Evolutionary conservation across 2,797 vertebrate species (phyloP).

Genomic region (Ptychadena robeensis): DNA sequence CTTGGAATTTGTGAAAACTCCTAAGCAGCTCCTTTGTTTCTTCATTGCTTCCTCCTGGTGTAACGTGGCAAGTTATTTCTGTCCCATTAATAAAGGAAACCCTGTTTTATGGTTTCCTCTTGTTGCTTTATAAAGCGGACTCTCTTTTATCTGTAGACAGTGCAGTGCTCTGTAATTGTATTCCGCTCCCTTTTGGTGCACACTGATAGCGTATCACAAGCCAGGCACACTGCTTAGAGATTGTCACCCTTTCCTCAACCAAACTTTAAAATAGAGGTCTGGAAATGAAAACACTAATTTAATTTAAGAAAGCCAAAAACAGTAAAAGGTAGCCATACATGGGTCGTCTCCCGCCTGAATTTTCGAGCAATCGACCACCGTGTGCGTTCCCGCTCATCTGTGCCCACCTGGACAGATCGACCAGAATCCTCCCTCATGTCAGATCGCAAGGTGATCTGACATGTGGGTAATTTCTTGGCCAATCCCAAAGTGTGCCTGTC

Average conservation of each 20-base stretch:
- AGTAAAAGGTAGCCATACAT: no score
- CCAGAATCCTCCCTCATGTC: no score
- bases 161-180: neutral
- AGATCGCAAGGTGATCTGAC: no score
- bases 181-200: neutral
- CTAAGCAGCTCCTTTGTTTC: neutral
- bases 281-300: neutral
- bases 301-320: no score
- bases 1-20: no score
- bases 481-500: no score
- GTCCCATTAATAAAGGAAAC: constrained; percentile 10
- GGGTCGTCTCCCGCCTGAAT: no score
- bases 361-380: no score
- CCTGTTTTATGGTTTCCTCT: neutral
- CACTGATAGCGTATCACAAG: neutral
- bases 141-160: neutral
- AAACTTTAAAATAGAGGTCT: neutral
- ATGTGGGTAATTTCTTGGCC: no score
- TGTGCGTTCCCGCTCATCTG: no score
- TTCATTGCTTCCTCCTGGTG: neutral
- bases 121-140: neutral
- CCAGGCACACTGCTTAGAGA: neutral
- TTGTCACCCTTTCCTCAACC: neutral
- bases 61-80: neutral
- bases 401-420: no score